Evolutionary conservation across 2,797 vertebrate species (phyloP), one percentile per base, ranked within the genome.

Genomic region (Muraenolepis orangiensis): DNA sequence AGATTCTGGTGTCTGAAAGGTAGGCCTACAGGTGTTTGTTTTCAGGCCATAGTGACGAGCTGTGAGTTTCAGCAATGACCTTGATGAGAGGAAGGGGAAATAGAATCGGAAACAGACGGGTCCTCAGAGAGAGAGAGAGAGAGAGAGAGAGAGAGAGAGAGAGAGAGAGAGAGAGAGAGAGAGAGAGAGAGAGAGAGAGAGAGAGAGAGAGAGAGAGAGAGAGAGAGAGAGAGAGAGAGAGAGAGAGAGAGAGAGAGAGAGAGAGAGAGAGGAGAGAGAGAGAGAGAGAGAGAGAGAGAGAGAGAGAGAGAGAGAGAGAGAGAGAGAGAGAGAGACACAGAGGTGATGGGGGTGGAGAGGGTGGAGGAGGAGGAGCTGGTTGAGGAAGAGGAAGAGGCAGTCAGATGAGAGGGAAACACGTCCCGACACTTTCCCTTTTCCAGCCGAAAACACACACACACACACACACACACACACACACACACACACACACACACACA

Each of bases 1-100:
- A 32, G 74, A 83, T 81, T 72, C 71, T 72, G 78, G 83, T n/a
- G n/a, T 81, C 88, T 86, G 82, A 80, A 86, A 83, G 84, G 71
- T 64, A 11, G 57, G 57, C 57, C 57, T 80, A 78, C 85, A 87
- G 86, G 83, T 91, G 87, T 83, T 74, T 91, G 87, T 83, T 74
- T 73, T 74, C 69, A 79, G 77, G 78, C 72, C 80, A n/a, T 88
- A 76, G 31, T 84, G 73, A 71, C 70, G 72, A 84, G 69, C 83
- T 85, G 89, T 76, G 79, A 91, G 72, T 87, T 91, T 90, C 83
- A 82, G 74, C 88, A 87, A n/a, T 11, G n/a, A 74, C 72, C 76
- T 79, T 75, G 80, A 82, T 88, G 80, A 81, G 84, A 81, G 85
- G 82, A 92, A 89, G 80, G 85, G 87, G 86, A 91, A 88, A 84